A percentile compares a stretch with the other conserved stretches of the same genome.
phyloP scores from a whole-genome alignment of 1,140 invertebrate genomes.

The Rhynchophorus ferrugineus region DNA sequence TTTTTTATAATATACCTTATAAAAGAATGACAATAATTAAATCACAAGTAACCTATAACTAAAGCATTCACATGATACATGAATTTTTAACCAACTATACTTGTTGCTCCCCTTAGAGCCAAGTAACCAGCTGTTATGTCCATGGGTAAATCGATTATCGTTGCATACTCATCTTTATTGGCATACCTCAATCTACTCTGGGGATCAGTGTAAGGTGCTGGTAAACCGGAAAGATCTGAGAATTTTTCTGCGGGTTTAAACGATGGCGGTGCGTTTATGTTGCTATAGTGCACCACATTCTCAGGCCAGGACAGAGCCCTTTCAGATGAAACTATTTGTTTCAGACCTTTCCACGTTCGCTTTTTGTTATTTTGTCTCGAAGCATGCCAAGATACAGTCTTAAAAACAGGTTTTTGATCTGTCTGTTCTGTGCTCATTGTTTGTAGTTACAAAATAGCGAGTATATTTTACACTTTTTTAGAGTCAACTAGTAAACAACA shows the following conservation, averaged over 20 bases:
- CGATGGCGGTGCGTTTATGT: constrained; percentile 83
- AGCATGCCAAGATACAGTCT: constrained; percentile 32
- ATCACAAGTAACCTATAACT: no score
- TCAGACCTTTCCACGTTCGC: constrained; percentile 66
- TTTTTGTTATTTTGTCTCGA: constrained; percentile 51
- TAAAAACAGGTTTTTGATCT: constrained; percentile 35
- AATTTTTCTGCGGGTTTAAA: constrained; percentile 89
- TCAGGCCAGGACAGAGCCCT: constrained; percentile 60
- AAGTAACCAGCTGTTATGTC: constrained; percentile 85
- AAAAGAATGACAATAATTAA: no score
- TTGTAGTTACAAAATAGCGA: no score
- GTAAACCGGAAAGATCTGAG: constrained; percentile 84
- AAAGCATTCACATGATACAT: no score
- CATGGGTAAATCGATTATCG: constrained; percentile 76
- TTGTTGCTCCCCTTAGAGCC: constrained; percentile 74
- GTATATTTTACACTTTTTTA: no score
- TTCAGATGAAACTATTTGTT: constrained; percentile 70
- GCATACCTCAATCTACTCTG: constrained; percentile 81
- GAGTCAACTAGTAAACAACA: no score
- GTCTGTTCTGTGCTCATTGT: no score
- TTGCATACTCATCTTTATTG: constrained; percentile 77
- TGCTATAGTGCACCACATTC: constrained; percentile 63
- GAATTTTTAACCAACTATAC: constrained; percentile 59
- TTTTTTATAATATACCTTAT: no score
- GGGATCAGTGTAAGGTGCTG: constrained; percentile 81